Percentiles rank a stretch among this genome's conserved stretches.
These are phyloP conservation scores for Steinernema scapterisci DNA, from an alignment of 2,888 invertebrate species.

Conservation along the genomic window DNA sequence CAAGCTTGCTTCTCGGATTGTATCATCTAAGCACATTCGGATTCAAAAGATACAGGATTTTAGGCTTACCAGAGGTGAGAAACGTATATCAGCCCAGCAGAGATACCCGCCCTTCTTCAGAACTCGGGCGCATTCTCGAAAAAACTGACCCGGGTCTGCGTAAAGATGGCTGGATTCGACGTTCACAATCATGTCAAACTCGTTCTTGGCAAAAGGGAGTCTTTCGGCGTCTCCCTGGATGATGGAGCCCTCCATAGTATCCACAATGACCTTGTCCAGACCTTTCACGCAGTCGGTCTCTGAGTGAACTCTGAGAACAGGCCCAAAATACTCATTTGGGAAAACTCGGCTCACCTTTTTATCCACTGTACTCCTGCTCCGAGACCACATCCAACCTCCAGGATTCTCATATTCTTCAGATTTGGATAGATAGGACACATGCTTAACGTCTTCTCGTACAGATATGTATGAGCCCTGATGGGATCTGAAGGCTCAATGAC, in stretches of 20 bases:
- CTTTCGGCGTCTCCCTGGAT: slow-evolving; percentile 49
- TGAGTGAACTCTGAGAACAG: slow-evolving; percentile 55
- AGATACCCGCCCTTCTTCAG: slow-evolving; percentile 48
- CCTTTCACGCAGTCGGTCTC: slow-evolving; percentile 45
- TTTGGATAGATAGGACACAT: slow-evolving; percentile 51
- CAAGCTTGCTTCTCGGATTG: slow-evolving; percentile 35
- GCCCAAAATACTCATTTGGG: no score
- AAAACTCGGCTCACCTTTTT: slow-evolving; percentile 45
- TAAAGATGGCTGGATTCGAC: slow-evolving; percentile 60
- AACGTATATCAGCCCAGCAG: slow-evolving; percentile 57
- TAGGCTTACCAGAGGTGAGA: not conserved
- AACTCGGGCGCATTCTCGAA: slow-evolving; percentile 51
- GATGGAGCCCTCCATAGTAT: slow-evolving; percentile 34
- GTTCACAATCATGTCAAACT: slow-evolving; percentile 53
- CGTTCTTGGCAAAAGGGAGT: slow-evolving; percentile 42
- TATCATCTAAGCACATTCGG: slow-evolving; percentile 34
- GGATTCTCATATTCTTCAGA: slow-evolving; percentile 44
- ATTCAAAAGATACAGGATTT: not conserved
- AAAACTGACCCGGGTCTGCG: slow-evolving; percentile 43
- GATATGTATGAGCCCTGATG: slow-evolving; percentile 45
- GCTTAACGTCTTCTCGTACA: slow-evolving; percentile 59
- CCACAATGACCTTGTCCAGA: slow-evolving; percentile 38
- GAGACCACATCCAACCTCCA: slow-evolving; percentile 61
- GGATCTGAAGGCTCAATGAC: not conserved
- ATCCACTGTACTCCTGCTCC: slow-evolving; percentile 58